Evolutionary conservation across 2,113 vertebrate genomes (phyloP), one percentile per base, ranked within the genome.

Genomic region (Lampris incognitus): DNA sequence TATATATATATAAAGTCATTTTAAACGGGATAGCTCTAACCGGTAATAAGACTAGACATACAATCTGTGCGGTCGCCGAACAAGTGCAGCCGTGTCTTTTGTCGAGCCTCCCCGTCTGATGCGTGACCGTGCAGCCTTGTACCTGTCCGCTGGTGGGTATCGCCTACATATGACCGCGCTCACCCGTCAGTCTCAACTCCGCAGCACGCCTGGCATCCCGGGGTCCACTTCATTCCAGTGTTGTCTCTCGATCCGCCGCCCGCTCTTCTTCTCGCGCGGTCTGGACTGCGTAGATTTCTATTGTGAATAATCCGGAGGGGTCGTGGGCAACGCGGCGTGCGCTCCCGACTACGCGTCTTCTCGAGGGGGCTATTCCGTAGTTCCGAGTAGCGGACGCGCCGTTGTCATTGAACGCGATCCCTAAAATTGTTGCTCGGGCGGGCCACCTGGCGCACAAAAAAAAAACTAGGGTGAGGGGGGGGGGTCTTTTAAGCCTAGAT

Each of bases 111-210:
- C 78, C 66, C 78, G 40, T 83, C 10, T 58, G 81, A 62, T 56
- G 77, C 37, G 46, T 56, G 72, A 24, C 24, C 24, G 24, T 24
- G 24, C 24, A 24, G 24, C 24, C 24, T 24, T 24, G 24, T 24
- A 24, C 24, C 24, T 89, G 92, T 87, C 89, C 91, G 91, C 88
- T 90, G 88, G 91, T 85, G 89, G 49, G 46, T 87, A 60, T 72
- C 77, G 72, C 82, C 84, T 83, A 88, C 89, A 90, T 85, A 90
- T 85, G 87, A 79, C 88, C 91, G 68, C 90, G 66, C 85, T 84
- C 90, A 89, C 89, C 91, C 92, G 84, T 89, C 89, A 89, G 87
- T 91, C 82, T 85, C 84, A 86, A 88, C 87, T 88, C 88, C 86
- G 83, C 87, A 87, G 85, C 84, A 81, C 82, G 84, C 82, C 66